phyloP scores from a whole-genome alignment of 1,140 invertebrate genomes.

The Drosophila sulfurigaster region DNA sequence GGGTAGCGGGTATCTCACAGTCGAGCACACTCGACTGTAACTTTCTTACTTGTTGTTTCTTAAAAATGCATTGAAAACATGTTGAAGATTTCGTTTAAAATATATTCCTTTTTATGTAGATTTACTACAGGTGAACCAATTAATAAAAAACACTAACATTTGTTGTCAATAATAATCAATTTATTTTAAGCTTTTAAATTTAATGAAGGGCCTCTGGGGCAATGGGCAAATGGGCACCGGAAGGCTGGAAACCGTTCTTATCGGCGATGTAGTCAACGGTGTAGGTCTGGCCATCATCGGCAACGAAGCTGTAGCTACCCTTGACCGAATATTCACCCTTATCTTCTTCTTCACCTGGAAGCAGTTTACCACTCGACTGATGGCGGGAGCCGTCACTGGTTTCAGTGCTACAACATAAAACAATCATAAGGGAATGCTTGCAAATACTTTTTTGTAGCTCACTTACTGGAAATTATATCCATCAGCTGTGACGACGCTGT shows the following conservation, averaged over 20 bases:
- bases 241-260: slow-evolving; percentile 89
- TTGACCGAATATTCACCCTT: slow-evolving; percentile 36
- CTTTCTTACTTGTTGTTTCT: no score
- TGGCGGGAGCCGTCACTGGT: slow-evolving; percentile 86
- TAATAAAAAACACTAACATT: no score
- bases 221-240: slow-evolving; percentile 86
- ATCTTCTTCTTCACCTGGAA: slow-evolving; percentile 50
- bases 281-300: slow-evolving; percentile 56
- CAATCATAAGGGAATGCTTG: neutral
- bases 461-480: neutral
- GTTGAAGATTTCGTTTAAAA: no score
- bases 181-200: slow-evolving; percentile 23
- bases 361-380: neutral
- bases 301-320: slow-evolving; percentile 55
- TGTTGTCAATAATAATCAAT: neutral
- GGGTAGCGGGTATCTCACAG: no score
- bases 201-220: slow-evolving; percentile 75
- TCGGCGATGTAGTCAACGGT: slow-evolving; percentile 66
- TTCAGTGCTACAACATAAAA: slow-evolving; percentile 85
- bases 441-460: no score
- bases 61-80: no score
- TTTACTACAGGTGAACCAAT: no score
- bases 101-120: no score
- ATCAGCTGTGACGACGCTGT: slow-evolving; percentile 78
- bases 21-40: no score